These are phyloP conservation scores for Harpalus rufipes DNA, from an alignment of 2,888 invertebrate species.

Conservation along the genomic window DNA sequence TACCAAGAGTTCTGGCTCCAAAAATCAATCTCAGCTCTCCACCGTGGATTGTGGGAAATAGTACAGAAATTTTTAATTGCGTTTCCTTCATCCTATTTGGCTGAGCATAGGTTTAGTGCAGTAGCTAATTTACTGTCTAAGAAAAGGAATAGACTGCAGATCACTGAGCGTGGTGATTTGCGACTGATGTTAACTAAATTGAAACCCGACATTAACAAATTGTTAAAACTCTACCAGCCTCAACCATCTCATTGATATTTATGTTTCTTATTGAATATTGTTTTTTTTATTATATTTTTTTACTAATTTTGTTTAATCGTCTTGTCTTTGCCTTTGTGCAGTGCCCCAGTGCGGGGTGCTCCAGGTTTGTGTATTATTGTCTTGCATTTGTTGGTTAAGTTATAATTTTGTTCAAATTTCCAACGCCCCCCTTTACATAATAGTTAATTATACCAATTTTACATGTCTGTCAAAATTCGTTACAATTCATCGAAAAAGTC, in stretches of 20 bases:
- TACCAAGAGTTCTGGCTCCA: constrained; percentile 69
- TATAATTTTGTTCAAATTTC: too few relatives aligned
- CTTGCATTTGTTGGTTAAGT: too few relatives aligned
- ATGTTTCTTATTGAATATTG: not conserved
- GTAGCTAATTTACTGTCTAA: constrained; percentile 12
- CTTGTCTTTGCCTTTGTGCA: too few relatives aligned
- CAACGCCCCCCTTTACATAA: too few relatives aligned
- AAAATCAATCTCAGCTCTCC: constrained; percentile 63
- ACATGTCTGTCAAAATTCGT: too few relatives aligned
- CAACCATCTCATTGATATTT: constrained; percentile 5
- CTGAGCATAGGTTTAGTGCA: constrained; percentile 22
- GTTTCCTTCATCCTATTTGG: constrained; percentile 13
- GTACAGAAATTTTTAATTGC: constrained; percentile 24
- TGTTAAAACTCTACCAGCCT: constrained; percentile 23
- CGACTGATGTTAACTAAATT: constrained; percentile 49
- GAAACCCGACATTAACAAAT: constrained; percentile 58
- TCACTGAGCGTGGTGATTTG: constrained; percentile 47
- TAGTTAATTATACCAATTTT: too few relatives aligned
- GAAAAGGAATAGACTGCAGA: constrained; percentile 19
- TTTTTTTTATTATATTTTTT: too few relatives aligned
- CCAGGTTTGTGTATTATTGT: too few relatives aligned
- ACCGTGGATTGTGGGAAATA: constrained; percentile 13
- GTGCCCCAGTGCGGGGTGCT: too few relatives aligned
- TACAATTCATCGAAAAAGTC: too few relatives aligned
- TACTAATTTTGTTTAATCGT: too few relatives aligned